phyloP scores from a whole-genome alignment of 2,888 invertebrate species.

The Oscheius sp. region DNA sequence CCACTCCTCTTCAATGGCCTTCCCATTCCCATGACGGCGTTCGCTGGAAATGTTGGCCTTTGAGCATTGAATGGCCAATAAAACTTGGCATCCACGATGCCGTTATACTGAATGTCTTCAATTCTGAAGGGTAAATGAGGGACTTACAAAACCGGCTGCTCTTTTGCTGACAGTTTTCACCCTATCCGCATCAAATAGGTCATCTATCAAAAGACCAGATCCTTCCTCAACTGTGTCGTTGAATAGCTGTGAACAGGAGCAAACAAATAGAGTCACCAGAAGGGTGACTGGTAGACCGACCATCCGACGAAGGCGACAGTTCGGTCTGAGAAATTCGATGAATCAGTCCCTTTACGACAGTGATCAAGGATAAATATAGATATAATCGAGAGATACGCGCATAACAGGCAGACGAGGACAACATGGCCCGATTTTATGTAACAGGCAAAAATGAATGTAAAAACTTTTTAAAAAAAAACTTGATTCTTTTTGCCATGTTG shows the following conservation, averaged over 20 bases:
- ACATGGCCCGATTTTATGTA: too few species aligned
- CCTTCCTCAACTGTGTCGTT: conserved; percentile 22
- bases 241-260: background rate
- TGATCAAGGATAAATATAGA: conserved; percentile 2
- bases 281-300: conserved; percentile 5
- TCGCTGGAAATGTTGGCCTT: conserved; percentile 38
- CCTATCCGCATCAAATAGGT: background rate
- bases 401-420: too few species aligned
- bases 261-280: conserved; percentile 5
- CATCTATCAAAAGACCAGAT: background rate
- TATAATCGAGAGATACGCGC: conserved; percentile 12
- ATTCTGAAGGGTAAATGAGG: background rate
- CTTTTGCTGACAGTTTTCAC: conserved; percentile 18
- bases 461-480: too few species aligned
- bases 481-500: too few species aligned
- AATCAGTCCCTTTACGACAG: background rate
- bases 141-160: conserved; percentile 22
- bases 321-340: background rate
- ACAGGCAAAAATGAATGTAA: too few species aligned
- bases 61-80: conserved; percentile 40
- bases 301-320: conserved; percentile 4
- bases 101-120: conserved; percentile 43
- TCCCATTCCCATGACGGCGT: conserved; percentile 39
- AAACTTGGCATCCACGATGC: conserved; percentile 41
- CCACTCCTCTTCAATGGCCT: conserved; percentile 43